Evolutionary conservation across 2,888 invertebrate species (phyloP), one percentile per base, ranked within the genome.

Genomic region (Xylophagus ater): DNA sequence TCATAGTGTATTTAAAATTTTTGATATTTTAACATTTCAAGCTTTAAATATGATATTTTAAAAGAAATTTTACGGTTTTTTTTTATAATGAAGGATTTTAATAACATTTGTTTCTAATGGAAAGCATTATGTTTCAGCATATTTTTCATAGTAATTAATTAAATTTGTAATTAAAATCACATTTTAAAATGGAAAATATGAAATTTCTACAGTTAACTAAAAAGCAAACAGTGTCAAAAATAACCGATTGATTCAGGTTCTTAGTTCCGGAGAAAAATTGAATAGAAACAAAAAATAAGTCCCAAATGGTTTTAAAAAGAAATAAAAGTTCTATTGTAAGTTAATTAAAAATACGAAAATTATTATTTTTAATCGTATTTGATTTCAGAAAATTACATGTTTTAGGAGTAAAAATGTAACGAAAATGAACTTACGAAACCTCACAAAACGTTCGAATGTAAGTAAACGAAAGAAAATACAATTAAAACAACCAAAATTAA

Each of bases 401-500:
- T 26, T 26, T n/a, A 2, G 37, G 19, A 37, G 41, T 19, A 10
- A 30, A 3, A 14, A 34, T 4, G 34, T 25, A 30, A 37, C 25
- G 14, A 29, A 29, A 20, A n/a, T 41, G 3, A 15, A 21, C 19
- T 15, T 37, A 12, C 9, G 20, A 41, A 34, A 19, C 23, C 33
- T 14, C 6, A 24, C 2, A 21, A 26, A 21, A 4, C 4, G n/a
- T n/a, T n/a, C n/a, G n/a, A n/a, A n/a, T n/a, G n/a, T 14, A 20
- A 34, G 10, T 9, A 7, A 31, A 15, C 8, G 9, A 19, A 31
- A 6, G 3, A 2, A 4, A 9, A 2, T 6, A 8, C n/a, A 6
- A 3, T 6, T n/a, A 13, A 17, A 31, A 51, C 45, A 18, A 57
- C 54, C 31, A 60, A 55, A 34, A 30, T 26, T 21, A 12, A n/a